Evolutionary conservation across 2,797 vertebrate species (phyloP).

Genomic region (Margarornis squamiger): DNA sequence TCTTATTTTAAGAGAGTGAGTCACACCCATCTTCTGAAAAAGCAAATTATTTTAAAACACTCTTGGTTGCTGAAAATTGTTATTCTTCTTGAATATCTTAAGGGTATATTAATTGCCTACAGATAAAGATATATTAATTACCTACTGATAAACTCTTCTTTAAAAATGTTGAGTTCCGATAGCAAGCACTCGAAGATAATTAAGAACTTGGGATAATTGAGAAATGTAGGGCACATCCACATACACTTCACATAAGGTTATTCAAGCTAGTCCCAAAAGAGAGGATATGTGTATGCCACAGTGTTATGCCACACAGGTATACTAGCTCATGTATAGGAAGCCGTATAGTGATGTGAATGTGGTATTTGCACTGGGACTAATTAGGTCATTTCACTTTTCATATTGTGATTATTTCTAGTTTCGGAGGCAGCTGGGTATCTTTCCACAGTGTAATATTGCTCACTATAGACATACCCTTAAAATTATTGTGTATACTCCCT

Average conservation of each 20-base stretch:
- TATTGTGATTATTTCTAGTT: background rate
- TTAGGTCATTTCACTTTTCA: slow-evolving; percentile 45
- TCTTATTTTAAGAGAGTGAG: slow-evolving; percentile 18
- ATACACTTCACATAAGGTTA: slow-evolving; percentile 38
- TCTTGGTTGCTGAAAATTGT: slow-evolving; percentile 10
- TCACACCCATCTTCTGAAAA: background rate
- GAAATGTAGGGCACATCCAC: slow-evolving; percentile 49
- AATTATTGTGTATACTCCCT: background rate
- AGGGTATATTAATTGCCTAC: slow-evolving; percentile 42
- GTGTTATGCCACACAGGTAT: background rate
- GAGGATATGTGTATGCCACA: background rate
- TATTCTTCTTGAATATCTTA: slow-evolving; percentile 31
- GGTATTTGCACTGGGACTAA: slow-evolving; percentile 58
- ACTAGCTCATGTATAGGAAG: background rate
- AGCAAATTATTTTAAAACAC: slow-evolving; percentile 20
- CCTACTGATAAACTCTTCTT: slow-evolving; percentile 53
- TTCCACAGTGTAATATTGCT: background rate
- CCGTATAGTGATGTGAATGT: background rate
- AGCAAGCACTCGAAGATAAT: slow-evolving; percentile 58
- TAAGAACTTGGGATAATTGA: slow-evolving; percentile 59
- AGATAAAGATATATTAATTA: slow-evolving; percentile 64
- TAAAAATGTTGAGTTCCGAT: slow-evolving; percentile 52
- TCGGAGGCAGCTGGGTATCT: background rate
- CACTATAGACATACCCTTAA: background rate
- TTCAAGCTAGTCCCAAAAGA: slow-evolving; percentile 38